Conservation (phyloP, 2,888 invertebrate genomes). For the Drosophila kanekoi region DNA sequence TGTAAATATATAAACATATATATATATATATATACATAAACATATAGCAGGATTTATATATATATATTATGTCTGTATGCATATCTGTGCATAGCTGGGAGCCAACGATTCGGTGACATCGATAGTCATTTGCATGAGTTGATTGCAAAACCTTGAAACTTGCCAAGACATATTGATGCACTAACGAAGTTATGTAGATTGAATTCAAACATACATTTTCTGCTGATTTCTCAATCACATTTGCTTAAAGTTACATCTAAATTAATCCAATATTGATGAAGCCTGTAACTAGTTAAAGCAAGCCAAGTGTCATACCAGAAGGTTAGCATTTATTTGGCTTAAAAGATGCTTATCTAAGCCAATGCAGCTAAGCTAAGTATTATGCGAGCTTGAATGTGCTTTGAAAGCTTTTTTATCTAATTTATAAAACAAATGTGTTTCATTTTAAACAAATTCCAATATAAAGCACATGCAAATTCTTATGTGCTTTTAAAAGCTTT, state of each 20-base stretch:
- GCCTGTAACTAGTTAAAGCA: neutral
- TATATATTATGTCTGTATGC: neutral
- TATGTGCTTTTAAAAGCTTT: no score
- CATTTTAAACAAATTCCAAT: no score
- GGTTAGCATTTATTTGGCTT: neutral
- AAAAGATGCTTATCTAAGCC: neutral
- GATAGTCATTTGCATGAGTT: slow-evolving; percentile 75
- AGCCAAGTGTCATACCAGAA: neutral
- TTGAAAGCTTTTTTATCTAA: neutral
- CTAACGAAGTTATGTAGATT: slow-evolving; percentile 62
- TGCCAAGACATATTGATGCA: slow-evolving; percentile 45
- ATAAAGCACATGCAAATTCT: no score
- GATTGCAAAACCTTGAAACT: slow-evolving; percentile 71
- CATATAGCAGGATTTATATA: no score
- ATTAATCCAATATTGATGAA: neutral
- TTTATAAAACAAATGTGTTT: no score
- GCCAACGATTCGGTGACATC: slow-evolving; percentile 39
- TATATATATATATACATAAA: neutral
- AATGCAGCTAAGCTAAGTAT: neutral
- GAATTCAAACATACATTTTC: slow-evolving; percentile 43
- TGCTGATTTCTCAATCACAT: slow-evolving; percentile 8
- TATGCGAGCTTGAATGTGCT: neutral
- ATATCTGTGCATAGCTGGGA: neutral
- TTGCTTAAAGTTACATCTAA: neutral
- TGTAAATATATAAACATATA: slow-evolving; percentile 1